Conservation (phyloP, 2,797 vertebrate species). For the Astyanax mexicanus region DNA sequence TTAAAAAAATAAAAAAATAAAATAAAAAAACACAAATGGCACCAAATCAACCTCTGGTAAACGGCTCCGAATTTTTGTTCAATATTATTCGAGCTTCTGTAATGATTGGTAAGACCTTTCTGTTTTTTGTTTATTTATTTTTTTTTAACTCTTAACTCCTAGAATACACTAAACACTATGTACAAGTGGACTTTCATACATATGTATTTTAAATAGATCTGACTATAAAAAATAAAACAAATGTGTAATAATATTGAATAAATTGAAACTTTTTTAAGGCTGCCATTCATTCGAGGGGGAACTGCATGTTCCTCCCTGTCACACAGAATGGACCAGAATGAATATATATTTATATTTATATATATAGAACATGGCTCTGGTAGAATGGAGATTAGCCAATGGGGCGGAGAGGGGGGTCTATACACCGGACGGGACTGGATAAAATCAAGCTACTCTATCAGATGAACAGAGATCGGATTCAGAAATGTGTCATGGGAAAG, state of each 20-base stretch:
- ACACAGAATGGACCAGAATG: conserved; percentile 76
- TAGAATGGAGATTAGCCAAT: conserved; percentile 44
- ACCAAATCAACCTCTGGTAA: conserved; percentile 65
- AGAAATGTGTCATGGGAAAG: too few species aligned
- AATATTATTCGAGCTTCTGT: conserved; percentile 67
- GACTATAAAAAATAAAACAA: conserved; percentile 70
- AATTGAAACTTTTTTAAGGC: conserved; percentile 82
- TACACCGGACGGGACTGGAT: neutral
- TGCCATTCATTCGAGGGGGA: conserved; percentile 74
- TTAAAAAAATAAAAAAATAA: too few species aligned
- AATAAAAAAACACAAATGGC: conserved; percentile 70
- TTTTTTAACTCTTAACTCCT: conserved; percentile 1
- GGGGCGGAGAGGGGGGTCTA: neutral
- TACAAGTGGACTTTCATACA: conserved; percentile 69
- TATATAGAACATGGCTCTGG: conserved; percentile 45
- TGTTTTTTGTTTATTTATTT: conserved; percentile 68
- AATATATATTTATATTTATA: conserved; percentile 65
- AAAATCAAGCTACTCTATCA: neutral
- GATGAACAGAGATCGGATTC: too few species aligned
- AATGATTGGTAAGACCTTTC: conserved; percentile 71
- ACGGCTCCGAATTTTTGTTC: conserved; percentile 66
- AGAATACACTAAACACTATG: conserved; percentile 74
- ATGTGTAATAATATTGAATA: conserved; percentile 70
- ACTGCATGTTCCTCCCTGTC: conserved; percentile 61
- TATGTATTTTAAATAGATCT: conserved; percentile 76